Percentiles rank a stretch among this genome's conserved stretches.
phyloP scores from a whole-genome alignment of 1,140 invertebrate species.

The Pseudomyrmex pallidus region DNA sequence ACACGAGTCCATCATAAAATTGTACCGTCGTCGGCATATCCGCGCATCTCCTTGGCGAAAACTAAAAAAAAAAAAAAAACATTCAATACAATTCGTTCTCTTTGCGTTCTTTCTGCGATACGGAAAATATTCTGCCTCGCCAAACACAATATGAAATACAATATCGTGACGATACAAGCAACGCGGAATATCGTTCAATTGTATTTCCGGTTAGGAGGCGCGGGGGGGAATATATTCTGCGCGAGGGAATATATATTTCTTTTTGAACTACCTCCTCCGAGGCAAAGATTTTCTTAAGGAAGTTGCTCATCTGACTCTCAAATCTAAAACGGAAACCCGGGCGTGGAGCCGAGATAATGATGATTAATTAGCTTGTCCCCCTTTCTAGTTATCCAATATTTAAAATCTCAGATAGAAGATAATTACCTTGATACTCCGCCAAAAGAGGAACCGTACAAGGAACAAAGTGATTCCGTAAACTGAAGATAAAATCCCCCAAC shows the following conservation, averaged over 20 bases:
- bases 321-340: slow-evolving; percentile 38
- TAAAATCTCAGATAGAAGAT: slow-evolving; percentile 41
- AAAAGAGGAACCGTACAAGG: not conserved
- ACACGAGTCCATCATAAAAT: not conserved
- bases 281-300: too few relatives aligned
- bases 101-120: not conserved
- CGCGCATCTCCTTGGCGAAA: not conserved
- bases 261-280: not conserved
- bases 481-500: not conserved
- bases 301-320: slow-evolving; percentile 20
- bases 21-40: not conserved
- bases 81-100: not conserved
- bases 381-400: slow-evolving; percentile 32
- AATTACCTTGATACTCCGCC: slow-evolving; percentile 32
- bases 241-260: not conserved
- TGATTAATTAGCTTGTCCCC: slow-evolving; percentile 47
- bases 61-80: slow-evolving; percentile 6
- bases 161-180: slow-evolving; percentile 18
- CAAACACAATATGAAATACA: slow-evolving; percentile 17
- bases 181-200: slow-evolving; percentile 20
- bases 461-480: slow-evolving; percentile 11
- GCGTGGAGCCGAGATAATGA: slow-evolving; percentile 22
- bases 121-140: slow-evolving; percentile 2
- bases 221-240: too few relatives aligned
- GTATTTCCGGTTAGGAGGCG: slow-evolving; percentile 12